Base-by-base conservation (phyloP, 37 sponge, comb jelly and placozoan genomes). In the Tethya wilhelma region DNA sequence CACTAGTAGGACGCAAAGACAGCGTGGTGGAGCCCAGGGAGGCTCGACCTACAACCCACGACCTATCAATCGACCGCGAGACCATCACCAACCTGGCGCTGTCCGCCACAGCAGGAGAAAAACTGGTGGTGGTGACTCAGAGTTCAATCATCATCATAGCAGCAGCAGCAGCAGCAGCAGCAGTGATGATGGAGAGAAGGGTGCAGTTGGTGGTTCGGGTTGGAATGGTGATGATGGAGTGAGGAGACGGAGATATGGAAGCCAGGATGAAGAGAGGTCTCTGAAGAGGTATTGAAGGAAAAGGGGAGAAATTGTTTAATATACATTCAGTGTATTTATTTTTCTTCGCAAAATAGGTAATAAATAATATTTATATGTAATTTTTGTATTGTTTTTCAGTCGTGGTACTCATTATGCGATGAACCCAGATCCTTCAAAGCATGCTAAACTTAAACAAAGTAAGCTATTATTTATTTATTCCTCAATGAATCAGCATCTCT, bases 341-440 rank as follows among this genome's bases (percentile, higher is more conserved):
- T 49, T 49, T 49, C 14, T 49, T 9, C 14, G 53, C 53, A 49
- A 49, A 49, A 19, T 49, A 49, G n/a, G n/a, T 49, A 49, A 49
- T 14, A 49, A 49, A 49, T 49, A 19, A 19, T 49, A 49, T 9
- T 49, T 49, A 49, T 49, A 49, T 49, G 14, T 19, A 19, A 49
- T 14, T 14, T 49, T 49, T 49, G 9, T 49, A 19, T 19, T 49
- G 22, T 60, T 1, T 40, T 40, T 8, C 59, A 78, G 86, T 20
- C 60, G 42, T 63, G 74, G 87, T 40, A 62, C 63, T 0, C 69
- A 72, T 39, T 73, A 86, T 56, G 74, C 67, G 1, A 40, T 71
- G 56, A 4, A 66, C 1, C 87, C 87, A 33, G 40, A 86, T 43
- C 69, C 87, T 1, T 56, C 66, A 26, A 78, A 79, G 57, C 44